Percentiles rank a stretch among this genome's conserved stretches.
Evolutionary conservation across 2,888 invertebrate genomes (phyloP).

Genomic region (Meliscaeva auricollis): DNA sequence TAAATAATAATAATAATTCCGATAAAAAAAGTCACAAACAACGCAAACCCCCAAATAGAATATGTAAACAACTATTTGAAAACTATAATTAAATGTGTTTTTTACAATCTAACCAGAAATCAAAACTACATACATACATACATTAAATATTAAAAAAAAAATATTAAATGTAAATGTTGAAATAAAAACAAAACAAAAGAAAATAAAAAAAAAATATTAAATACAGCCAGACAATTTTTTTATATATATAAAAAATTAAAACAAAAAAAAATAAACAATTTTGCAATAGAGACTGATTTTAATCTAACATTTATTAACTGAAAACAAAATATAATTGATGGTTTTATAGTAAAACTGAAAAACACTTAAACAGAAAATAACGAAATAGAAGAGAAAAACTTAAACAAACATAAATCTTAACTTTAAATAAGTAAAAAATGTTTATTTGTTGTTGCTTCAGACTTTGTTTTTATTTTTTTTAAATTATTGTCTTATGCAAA

Average conservation of each 20-base stretch:
- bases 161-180: conserved; percentile 65
- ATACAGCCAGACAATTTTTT: conserved; percentile 75
- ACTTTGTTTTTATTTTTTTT: conserved; percentile 16
- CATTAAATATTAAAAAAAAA: conserved; percentile 56
- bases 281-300: conserved; percentile 84
- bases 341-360: conserved; percentile 61
- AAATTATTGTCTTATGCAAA: background rate
- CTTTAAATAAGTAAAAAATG: conserved; percentile 19
- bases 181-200: conserved; percentile 49
- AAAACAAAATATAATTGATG: conserved; percentile 64
- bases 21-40: conserved; percentile 64
- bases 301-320: conserved; percentile 68
- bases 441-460: conserved; percentile 43
- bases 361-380: conserved; percentile 18
- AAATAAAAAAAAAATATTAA: no score
- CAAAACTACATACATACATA: conserved; percentile 67
- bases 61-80: conserved; percentile 51
- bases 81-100: conserved; percentile 70
- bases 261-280: conserved; percentile 60
- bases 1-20: conserved; percentile 50
- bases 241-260: conserved; percentile 49
- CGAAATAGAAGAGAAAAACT: conserved; percentile 70
- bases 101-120: conserved; percentile 71
- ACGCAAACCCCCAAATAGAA: conserved; percentile 55
- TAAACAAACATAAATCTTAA: conserved; percentile 51